Evolutionary conservation across 30 jellyfish, hydroid and myxozoan genomes (phyloP), one percentile per base, ranked within the genome.

Genomic region (Hydractinia symbiolongicarpus): DNA sequence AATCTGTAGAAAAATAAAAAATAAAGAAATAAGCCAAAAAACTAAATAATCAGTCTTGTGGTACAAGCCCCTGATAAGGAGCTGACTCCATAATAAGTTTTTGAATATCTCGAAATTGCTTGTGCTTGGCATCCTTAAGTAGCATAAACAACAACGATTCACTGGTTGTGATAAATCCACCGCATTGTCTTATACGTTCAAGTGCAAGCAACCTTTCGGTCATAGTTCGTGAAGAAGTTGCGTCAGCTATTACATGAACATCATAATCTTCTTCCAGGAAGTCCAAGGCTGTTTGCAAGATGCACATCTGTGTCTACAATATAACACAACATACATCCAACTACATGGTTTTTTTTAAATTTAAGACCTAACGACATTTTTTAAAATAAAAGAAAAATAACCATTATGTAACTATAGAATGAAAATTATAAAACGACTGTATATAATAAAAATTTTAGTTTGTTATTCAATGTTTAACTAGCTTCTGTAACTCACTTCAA

Each of bases 241-340:
- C 90, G 61, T 93, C 99, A 14, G 96, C 96, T 8, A 93, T 88
- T 19, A 93, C 86, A 57, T 93, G 99, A 5, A 93, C 99, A 61
- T 93, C 96, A 57, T 62, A 88, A 77, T 88, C 80, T 52, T 68
- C 82, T 53, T 93, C 99, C 4, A 87, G 84, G 66, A 93, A 71
- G 66, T 93, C 99, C 13, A 93, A 81, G 7, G 94, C 76, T 15
- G 99, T 93, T 72, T 93, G 99, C 30, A 78, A 94, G 14, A 93
- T 67, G 73, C 99, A 93, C 44, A 93, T 94, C 54, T 93, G 99
- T 1, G 96, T 58, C 80, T 71, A 50, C 19, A 30, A 30, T 30
- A 2, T 30, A 30, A 64, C 19, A 64, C 69, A 58, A 58, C 44
- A 30, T 30, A 30, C 44, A 30, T 30, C 44, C 44, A 30, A 30